Evolutionary conservation across 2,888 invertebrate species (phyloP).

Genomic region (Brassicogethes aeneus): DNA sequence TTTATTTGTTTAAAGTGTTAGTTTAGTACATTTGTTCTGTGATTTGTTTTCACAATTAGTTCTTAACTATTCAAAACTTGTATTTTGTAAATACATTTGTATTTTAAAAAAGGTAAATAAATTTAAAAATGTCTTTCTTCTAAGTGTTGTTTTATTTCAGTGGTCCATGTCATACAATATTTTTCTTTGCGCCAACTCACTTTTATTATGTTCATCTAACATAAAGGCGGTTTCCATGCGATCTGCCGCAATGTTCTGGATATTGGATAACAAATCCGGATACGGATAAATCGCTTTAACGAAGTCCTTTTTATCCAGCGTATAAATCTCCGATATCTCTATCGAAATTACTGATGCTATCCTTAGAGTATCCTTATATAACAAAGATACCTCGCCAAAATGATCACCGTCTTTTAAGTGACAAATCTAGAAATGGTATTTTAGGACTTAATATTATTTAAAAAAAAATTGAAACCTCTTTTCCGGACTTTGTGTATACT

Average conservation of each 20-base stretch:
- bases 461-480: too few relatives aligned
- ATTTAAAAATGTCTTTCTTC: neutral
- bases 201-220: slow-evolving; percentile 36
- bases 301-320: slow-evolving; percentile 38
- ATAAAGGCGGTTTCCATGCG: slow-evolving; percentile 44
- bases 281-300: slow-evolving; percentile 39
- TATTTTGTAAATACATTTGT: slow-evolving; percentile 19
- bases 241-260: slow-evolving; percentile 42
- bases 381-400: slow-evolving; percentile 44
- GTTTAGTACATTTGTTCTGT: too few relatives aligned
- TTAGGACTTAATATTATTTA: neutral
- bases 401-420: slow-evolving; percentile 50
- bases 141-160: neutral
- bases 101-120: slow-evolving; percentile 13
- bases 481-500: slow-evolving; percentile 43
- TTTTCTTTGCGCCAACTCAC: slow-evolving; percentile 12
- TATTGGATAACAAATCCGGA: slow-evolving; percentile 40
- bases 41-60: too few relatives aligned
- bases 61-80: too few relatives aligned
- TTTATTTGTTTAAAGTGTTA: too few relatives aligned
- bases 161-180: neutral
- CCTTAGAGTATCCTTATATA: slow-evolving; percentile 33
- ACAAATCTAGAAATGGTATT: slow-evolving; percentile 34
- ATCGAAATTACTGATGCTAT: slow-evolving; percentile 38
- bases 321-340: slow-evolving; percentile 39